phyloP scores from a whole-genome alignment of 2,888 invertebrate genomes.

The Metalampra italica region DNA sequence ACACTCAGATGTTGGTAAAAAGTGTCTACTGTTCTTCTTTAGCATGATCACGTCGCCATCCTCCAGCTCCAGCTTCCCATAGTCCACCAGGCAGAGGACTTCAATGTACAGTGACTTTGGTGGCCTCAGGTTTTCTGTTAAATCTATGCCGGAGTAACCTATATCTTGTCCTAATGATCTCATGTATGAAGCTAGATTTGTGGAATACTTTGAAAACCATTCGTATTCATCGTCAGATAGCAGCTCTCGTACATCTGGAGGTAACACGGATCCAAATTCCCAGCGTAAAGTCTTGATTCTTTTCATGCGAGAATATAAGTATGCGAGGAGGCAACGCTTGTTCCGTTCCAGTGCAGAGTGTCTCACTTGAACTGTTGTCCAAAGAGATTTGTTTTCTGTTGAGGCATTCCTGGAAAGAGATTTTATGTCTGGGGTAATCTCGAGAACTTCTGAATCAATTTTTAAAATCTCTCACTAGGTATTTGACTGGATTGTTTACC shows the following conservation, averaged over 20 bases:
- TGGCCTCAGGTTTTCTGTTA: constrained; percentile 92
- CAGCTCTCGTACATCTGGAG: constrained; percentile 88
- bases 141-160: constrained; percentile 85
- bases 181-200: constrained; percentile 93
- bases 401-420: constrained; percentile 66
- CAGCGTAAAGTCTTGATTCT: constrained; percentile 93
- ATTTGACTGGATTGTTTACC: too few relatives aligned
- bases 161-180: constrained; percentile 88
- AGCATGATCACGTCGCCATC: constrained; percentile 94
- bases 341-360: constrained; percentile 93
- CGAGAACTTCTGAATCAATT: too few relatives aligned
- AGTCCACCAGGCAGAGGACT: constrained; percentile 93
- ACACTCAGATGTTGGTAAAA: constrained; percentile 91
- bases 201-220: constrained; percentile 95
- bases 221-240: constrained; percentile 89
- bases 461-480: too few relatives aligned
- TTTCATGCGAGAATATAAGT: constrained; percentile 88
- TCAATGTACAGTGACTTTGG: constrained; percentile 95
- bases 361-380: constrained; percentile 88
- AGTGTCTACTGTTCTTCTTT: constrained; percentile 94
- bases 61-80: constrained; percentile 95
- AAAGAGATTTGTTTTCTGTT: constrained; percentile 77
- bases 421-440: neutral
- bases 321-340: constrained; percentile 91
- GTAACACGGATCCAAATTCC: constrained; percentile 96